Base-by-base conservation (phyloP, 2,797 vertebrate species). In the Enteromius fasciolatus region DNA sequence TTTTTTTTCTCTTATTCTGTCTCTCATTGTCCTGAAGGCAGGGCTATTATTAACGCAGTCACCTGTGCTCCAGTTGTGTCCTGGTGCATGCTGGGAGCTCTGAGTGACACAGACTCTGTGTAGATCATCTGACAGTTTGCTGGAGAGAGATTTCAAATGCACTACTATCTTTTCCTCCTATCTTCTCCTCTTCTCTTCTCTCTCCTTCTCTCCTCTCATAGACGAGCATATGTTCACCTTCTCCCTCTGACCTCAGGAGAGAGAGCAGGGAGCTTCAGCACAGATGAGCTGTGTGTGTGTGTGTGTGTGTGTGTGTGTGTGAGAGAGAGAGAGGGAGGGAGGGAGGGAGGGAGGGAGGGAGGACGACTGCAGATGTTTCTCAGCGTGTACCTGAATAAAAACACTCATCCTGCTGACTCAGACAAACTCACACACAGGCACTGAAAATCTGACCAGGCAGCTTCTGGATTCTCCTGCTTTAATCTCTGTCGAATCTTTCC, bases 301-400 rank as follows among this genome's bases (percentile, higher is more conserved):
- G 5, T n/a, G n/a, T n/a, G n/a, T n/a, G n/a, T n/a, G n/a, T n/a
- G n/a, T n/a, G n/a, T n/a, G n/a, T n/a, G n/a, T n/a, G n/a, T n/a
- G 28, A 23, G 9, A 23, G 78, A 67, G 46, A 28, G 7, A 70
- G 78, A 28, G 87, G 83, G 85, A 87, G 85, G 25, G 14, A 15
- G 46, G 86, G 72, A 78, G 74, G 74, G 46, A 17, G 81, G 59
- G 79, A 74, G 88, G 87, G 87, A 87, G 78, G 69, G 76, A 81
- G 76, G 77, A 36, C 33, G 52, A 87, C 87, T 86, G 87, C 92
- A 92, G 90, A 92, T 93, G 92, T 92, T 92, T 84, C 90, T 85
- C 89, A 87, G 88, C 86, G 84, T 90, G 90, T 87, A 85, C 82
- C 80, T 88, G 88, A 87, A 87, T 84, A 57, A 87, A 46, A 54